These are phyloP conservation scores for Ormia ochracea DNA, from an alignment of 2,888 invertebrate species.

Conservation along the genomic window DNA sequence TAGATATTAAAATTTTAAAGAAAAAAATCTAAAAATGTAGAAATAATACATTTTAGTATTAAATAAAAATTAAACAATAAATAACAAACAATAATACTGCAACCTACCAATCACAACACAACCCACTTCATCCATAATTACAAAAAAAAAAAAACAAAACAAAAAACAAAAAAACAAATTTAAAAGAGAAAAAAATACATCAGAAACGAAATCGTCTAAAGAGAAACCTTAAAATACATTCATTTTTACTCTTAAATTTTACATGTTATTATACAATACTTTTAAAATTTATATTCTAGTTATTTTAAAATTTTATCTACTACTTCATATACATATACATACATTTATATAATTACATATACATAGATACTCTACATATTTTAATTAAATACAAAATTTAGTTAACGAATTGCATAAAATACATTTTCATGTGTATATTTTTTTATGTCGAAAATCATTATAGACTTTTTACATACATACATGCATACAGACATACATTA, in stretches of 20 bases:
- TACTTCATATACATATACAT: slow-evolving; percentile 27
- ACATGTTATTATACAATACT: slow-evolving; percentile 30
- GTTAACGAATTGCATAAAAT: slow-evolving; percentile 46
- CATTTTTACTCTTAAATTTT: slow-evolving; percentile 34
- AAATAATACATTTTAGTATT: slow-evolving; percentile 47
- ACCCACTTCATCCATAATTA: slow-evolving; percentile 58
- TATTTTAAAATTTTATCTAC: slow-evolving; percentile 39
- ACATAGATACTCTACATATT: slow-evolving; percentile 16
- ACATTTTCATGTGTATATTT: slow-evolving; percentile 30
- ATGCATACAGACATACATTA: slow-evolving; percentile 23
- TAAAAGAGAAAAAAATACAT: slow-evolving; percentile 8
- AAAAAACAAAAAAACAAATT: slow-evolving; percentile 7
- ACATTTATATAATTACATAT: slow-evolving; percentile 1
- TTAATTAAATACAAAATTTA: slow-evolving; percentile 22
- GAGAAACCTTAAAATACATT: slow-evolving; percentile 45
- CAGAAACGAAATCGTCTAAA: slow-evolving; percentile 44
- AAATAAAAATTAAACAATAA: slow-evolving; percentile 32
- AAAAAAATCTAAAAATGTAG: slow-evolving; percentile 4
- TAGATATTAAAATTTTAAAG: not conserved
- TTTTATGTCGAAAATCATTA: slow-evolving; percentile 24
- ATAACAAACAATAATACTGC: slow-evolving; percentile 38
- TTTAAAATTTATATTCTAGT: slow-evolving; percentile 53
- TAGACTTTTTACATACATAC: slow-evolving; percentile 8
- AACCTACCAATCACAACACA: slow-evolving; percentile 55
- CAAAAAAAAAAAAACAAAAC: not conserved